Evolutionary conservation across 2,888 invertebrate species (phyloP).

Genomic region (Emesis russula): DNA sequence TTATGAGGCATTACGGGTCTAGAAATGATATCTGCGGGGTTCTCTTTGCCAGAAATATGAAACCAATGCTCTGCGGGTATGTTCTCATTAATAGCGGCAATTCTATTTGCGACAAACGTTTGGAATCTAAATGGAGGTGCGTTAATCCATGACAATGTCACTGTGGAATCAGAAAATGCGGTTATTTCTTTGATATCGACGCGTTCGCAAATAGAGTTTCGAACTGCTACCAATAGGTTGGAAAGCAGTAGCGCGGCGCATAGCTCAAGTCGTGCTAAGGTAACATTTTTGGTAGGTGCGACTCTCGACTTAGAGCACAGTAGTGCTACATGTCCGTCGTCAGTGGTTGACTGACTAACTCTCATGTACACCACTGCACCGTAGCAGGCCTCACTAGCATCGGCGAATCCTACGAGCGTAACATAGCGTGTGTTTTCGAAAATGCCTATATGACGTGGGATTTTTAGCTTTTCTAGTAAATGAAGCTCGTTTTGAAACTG

Average conservation of each 20-base stretch:
- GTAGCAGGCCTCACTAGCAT: too few species aligned
- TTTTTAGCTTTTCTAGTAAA: too few species aligned
- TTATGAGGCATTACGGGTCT: neutral
- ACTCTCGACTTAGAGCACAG: neutral
- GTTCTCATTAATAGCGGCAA: conserved; percentile 32
- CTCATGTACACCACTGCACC: too few species aligned
- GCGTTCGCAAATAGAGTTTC: conserved; percentile 11
- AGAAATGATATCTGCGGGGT: conserved; percentile 25
- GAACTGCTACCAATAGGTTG: neutral
- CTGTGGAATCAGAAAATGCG: conserved; percentile 63
- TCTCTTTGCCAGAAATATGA: conserved; percentile 13
- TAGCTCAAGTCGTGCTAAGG: neutral
- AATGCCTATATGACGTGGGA: too few species aligned
- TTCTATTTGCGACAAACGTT: conserved; percentile 64
- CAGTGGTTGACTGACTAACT: too few species aligned
- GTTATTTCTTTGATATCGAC: conserved; percentile 39
- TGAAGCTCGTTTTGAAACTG: too few species aligned
- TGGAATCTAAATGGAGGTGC: conserved; percentile 51
- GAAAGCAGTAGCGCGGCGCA: neutral
- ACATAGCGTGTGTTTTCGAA: too few species aligned
- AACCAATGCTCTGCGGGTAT: conserved; percentile 22
- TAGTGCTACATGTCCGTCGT: neutral
- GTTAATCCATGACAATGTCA: conserved; percentile 67
- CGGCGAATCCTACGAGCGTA: too few species aligned
- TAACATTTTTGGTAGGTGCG: neutral